A percentile compares a stretch with the other conserved stretches of the same genome.
These are phyloP conservation scores for Hypsibius dujardini DNA, from an alignment of 1,140 invertebrate species.

Conservation along the genomic window DNA sequence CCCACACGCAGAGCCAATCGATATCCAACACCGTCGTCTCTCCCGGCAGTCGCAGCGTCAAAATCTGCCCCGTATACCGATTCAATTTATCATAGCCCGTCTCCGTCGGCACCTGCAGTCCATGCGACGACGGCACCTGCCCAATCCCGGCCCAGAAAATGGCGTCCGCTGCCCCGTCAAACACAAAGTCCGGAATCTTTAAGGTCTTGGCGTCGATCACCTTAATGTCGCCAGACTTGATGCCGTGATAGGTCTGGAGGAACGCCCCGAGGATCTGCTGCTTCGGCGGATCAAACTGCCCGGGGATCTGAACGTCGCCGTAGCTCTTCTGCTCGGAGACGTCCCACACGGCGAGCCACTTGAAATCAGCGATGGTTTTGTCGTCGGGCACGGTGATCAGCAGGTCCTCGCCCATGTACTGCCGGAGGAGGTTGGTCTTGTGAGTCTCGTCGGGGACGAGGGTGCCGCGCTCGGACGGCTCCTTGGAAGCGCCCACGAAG, in stretches of 20 bases:
- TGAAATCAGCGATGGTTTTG: constrained; percentile 14
- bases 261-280: background rate
- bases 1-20: constrained; percentile 77
- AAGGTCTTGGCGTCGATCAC: constrained; percentile 76
- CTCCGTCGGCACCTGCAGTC: constrained; percentile 28
- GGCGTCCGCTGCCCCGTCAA: constrained; percentile 53
- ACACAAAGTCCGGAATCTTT: constrained; percentile 76
- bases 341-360: constrained; percentile 15
- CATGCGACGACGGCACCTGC: constrained; percentile 59
- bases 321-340: constrained; percentile 13
- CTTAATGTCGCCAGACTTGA: constrained; percentile 71
- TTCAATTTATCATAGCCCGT: constrained; percentile 2
- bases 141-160: constrained; percentile 75
- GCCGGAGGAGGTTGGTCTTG: constrained; percentile 13
- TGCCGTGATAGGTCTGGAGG: constrained; percentile 40
- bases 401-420: constrained; percentile 13
- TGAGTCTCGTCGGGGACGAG: background rate
- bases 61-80: constrained; percentile 65
- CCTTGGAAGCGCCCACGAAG: constrained; percentile 6
- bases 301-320: constrained; percentile 14
- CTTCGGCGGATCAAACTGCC: background rate
- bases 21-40: constrained; percentile 72
- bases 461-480: constrained; percentile 10
- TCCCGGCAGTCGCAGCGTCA: constrained; percentile 66
- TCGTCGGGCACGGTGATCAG: background rate